A percentile compares a stretch with the other conserved stretches of the same genome.
These are phyloP conservation scores for Callorhinus ursinus DNA, from an alignment of 2,113 vertebrate species.

Conservation along the genomic window DNA sequence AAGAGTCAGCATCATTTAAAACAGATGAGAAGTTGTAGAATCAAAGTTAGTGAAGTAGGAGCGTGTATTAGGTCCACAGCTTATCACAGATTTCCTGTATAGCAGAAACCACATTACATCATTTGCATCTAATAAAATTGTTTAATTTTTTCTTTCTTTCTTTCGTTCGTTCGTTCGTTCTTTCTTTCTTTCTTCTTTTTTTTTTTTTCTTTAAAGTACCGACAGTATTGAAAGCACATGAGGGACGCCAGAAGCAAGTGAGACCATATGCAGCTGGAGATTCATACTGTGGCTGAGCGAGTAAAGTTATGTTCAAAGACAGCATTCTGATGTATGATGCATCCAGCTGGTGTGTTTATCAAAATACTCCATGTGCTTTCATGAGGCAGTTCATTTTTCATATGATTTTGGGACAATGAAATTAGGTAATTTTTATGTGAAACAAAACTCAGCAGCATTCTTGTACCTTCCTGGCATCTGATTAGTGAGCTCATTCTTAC, in stretches of 20 bases:
- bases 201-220: not conserved
- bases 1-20: not conserved
- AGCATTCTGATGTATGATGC: not conserved
- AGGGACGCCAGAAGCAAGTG: not conserved
- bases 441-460: not conserved
- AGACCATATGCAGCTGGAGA: not conserved
- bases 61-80: no score
- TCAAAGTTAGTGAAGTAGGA: not conserved
- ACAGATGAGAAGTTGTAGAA: not conserved
- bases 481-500: not conserved
- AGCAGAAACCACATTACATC: not conserved
- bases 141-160: not conserved
- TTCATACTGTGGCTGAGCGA: not conserved
- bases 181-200: no score
- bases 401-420: not conserved
- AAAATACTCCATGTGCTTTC: not conserved
- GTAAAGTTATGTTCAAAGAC: not conserved
- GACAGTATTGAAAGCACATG: not conserved
- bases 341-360: not conserved
- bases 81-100: not conserved
- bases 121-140: not conserved
- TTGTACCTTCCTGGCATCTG: not conserved
- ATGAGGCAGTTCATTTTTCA: not conserved
- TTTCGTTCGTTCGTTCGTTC: no score
- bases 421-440: constrained; percentile 4